Evolutionary conservation across 2,797 vertebrate species (phyloP).

Genomic region (Spinus olivaceus): DNA sequence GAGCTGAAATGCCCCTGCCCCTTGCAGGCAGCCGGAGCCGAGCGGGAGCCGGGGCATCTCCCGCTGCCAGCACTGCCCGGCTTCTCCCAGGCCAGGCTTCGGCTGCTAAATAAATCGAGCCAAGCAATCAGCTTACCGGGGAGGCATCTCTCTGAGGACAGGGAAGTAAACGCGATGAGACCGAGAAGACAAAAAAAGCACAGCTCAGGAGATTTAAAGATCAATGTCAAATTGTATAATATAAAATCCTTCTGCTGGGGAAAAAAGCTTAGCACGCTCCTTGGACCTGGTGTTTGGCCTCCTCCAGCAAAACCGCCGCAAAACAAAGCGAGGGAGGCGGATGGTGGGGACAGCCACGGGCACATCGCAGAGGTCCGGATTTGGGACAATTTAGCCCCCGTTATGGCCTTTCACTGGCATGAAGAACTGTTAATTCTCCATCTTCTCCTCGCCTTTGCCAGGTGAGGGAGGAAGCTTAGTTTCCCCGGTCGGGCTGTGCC

Average conservation of each 20-base stretch:
- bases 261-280: slow-evolving; percentile 49
- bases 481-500: neutral
- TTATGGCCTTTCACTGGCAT: neutral
- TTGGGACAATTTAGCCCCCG: neutral
- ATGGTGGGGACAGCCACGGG: neutral
- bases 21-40: neutral
- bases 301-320: neutral
- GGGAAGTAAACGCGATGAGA: slow-evolving; percentile 45
- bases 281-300: slow-evolving; percentile 43
- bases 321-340: neutral
- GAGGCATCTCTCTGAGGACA: slow-evolving; percentile 35
- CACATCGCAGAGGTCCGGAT: neutral
- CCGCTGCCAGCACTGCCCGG: neutral
- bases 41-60: neutral
- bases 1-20: neutral
- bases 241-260: slow-evolving; percentile 60
- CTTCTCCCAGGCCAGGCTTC: neutral
- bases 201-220: slow-evolving; percentile 76
- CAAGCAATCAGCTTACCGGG: slow-evolving; percentile 57
- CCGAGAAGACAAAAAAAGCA: slow-evolving; percentile 60
- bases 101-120: slow-evolving; percentile 8
- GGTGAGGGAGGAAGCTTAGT: neutral
- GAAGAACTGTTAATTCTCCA: neutral
- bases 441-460: neutral
- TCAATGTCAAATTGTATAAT: slow-evolving; percentile 74